phyloP scores from a whole-genome alignment of 2,113 vertebrate genomes.

The Cricetomys ansorgei region DNA sequence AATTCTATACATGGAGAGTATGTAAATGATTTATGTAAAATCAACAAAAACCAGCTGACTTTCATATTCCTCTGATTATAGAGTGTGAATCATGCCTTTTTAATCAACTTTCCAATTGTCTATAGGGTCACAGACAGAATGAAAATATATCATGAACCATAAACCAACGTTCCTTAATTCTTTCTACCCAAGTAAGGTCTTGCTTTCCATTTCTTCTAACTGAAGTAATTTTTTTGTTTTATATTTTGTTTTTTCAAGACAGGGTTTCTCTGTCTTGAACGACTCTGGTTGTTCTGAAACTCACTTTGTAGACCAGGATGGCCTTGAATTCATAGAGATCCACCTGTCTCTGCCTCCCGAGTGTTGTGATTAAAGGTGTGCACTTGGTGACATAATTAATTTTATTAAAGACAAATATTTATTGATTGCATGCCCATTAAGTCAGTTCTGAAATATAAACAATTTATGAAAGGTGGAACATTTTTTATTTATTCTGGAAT shows the following conservation, averaged over 20 bases:
- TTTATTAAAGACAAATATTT: conserved; percentile 7
- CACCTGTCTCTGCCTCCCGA: too few species aligned
- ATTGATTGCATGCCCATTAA: not conserved
- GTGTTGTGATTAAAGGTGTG: too few species aligned
- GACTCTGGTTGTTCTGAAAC: too few species aligned
- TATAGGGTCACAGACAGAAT: not conserved
- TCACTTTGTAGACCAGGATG: too few species aligned
- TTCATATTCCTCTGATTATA: not conserved
- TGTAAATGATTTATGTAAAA: not conserved
- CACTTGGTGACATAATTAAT: too few species aligned
- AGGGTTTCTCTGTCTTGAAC: too few species aligned
- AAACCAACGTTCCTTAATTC: not conserved
- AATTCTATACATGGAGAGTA: not conserved
- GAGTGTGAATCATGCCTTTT: not conserved
- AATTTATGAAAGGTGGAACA: not conserved
- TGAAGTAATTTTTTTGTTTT: too few species aligned
- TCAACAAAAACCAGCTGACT: not conserved
- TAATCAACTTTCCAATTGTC: not conserved
- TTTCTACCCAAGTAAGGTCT: not conserved
- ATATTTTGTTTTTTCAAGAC: too few species aligned
- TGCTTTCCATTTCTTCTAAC: not conserved
- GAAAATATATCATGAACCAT: not conserved
- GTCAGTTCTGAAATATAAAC: not conserved
- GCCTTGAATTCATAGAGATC: too few species aligned
- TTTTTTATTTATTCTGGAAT: not conserved